Conservation (phyloP, 2,113 vertebrate genomes). For the Dromas ardeola region DNA sequence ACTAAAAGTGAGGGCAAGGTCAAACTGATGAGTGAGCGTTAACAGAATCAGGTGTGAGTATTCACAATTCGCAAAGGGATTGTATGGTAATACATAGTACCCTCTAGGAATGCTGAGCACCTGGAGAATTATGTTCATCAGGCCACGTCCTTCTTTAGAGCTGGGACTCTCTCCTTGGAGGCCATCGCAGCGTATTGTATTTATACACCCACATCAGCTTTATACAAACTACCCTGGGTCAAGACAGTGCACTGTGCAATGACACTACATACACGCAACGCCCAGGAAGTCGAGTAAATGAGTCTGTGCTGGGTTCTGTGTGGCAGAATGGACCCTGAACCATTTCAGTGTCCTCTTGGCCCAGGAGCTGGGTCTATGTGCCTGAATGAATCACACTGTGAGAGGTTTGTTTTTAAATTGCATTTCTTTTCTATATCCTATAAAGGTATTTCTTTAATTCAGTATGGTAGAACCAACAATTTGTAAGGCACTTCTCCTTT, state of each 20-base stretch:
- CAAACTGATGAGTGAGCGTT: background rate
- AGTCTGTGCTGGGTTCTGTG: background rate
- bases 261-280: background rate
- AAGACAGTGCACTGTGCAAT: background rate
- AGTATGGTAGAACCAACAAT: background rate
- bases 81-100: background rate
- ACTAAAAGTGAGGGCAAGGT: background rate
- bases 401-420: background rate
- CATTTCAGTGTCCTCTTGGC: background rate
- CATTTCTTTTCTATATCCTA: background rate
- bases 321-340: background rate
- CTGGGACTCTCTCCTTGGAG: background rate
- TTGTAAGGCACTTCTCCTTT: background rate
- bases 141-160: background rate
- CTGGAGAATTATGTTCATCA: background rate
- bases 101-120: background rate
- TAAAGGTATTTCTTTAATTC: background rate
- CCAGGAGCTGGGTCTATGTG: background rate
- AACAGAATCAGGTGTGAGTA: background rate
- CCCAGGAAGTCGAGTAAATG: background rate
- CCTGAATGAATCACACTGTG: background rate
- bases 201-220: background rate
- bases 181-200: accelerated
- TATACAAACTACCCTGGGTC: background rate
- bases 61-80: background rate